A percentile compares a stretch with the other conserved stretches of the same genome.
Conservation (phyloP, 2,113 vertebrate species). For the Willisornis vidua region DNA sequence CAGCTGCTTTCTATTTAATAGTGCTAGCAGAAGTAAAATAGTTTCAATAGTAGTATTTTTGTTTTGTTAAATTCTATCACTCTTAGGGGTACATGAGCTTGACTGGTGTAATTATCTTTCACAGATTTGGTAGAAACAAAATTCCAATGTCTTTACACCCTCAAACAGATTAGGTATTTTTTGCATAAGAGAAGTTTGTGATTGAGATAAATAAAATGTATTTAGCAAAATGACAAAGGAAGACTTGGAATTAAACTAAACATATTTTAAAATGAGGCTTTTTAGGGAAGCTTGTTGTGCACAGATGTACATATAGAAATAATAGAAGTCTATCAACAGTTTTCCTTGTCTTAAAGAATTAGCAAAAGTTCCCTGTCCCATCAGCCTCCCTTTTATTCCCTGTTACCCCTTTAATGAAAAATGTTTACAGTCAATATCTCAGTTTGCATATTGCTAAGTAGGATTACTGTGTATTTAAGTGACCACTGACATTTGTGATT, state of each 20-base stretch:
- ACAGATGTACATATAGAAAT: neutral
- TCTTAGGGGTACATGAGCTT: neutral
- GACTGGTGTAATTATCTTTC: neutral
- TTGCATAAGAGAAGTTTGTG: neutral
- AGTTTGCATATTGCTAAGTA: neutral
- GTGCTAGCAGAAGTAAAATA: neutral
- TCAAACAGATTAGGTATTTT: neutral
- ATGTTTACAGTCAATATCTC: neutral
- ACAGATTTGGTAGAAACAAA: neutral
- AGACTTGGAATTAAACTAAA: neutral
- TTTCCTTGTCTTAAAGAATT: neutral
- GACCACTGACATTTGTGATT: neutral
- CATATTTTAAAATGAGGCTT: neutral
- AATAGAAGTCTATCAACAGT: neutral
- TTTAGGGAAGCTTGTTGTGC: neutral
- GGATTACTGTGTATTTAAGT: neutral
- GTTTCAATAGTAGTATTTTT: neutral
- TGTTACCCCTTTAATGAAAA: neutral
- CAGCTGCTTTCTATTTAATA: neutral
- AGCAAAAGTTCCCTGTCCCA: neutral
- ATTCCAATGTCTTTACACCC: neutral
- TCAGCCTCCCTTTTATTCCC: neutral
- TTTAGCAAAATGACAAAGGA: neutral
- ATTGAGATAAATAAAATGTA: neutral
- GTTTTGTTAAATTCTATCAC: neutral